A percentile compares a stretch with the other conserved stretches of the same genome.
Evolutionary conservation across 2,888 invertebrate genomes (phyloP).

Genomic region (Idaea dimidiata): DNA sequence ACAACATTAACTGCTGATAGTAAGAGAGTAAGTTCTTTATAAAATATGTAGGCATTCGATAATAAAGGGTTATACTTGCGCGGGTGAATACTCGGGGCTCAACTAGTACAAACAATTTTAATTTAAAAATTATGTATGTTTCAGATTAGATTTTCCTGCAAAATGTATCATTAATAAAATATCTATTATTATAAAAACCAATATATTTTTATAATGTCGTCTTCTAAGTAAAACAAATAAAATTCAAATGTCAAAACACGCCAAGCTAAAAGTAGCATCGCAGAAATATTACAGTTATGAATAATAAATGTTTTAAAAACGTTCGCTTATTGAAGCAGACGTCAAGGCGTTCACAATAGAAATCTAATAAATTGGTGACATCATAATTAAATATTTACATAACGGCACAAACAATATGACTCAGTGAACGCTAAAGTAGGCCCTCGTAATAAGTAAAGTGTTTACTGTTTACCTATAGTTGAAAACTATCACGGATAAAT

Average conservation of each 20-base stretch:
- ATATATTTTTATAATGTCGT: background rate
- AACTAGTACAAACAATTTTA: too few species aligned
- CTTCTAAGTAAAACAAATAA: background rate
- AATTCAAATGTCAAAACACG: background rate
- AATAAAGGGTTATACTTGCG: too few species aligned
- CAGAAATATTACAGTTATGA: background rate
- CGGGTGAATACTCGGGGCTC: too few species aligned
- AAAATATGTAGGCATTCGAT: too few species aligned
- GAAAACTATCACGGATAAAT: background rate
- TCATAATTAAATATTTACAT: conserved; percentile 1
- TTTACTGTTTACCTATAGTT: background rate
- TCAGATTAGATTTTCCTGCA: background rate
- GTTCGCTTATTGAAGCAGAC: background rate
- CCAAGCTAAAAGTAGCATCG: background rate
- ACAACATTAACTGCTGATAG: too few species aligned
- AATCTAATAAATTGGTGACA: background rate
- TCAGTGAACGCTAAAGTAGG: background rate
- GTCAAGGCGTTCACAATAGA: background rate
- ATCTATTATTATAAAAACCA: background rate
- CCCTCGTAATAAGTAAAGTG: background rate
- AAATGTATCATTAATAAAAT: background rate
- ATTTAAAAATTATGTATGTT: too few species aligned
- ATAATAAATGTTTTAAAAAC: background rate
- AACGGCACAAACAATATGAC: background rate
- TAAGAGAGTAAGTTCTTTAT: too few species aligned